Evolutionary conservation across 1,140 invertebrate genomes (phyloP).

Genomic region (Paralvinella palmiformis): DNA sequence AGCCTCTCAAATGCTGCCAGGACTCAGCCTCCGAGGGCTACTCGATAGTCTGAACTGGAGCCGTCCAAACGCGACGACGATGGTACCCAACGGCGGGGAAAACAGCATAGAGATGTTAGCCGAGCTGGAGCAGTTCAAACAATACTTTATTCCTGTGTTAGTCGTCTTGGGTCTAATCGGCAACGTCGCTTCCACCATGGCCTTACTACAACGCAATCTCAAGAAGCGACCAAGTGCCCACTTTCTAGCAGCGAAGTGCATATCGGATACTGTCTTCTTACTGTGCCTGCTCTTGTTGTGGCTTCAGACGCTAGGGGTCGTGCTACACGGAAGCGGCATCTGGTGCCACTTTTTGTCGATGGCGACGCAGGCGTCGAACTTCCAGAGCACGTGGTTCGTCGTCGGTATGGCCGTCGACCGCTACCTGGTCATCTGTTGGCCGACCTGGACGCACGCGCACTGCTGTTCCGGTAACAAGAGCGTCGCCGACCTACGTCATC

Average conservation of each 20-base stretch:
- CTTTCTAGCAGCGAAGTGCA: not conserved
- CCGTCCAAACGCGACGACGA: too few relatives aligned
- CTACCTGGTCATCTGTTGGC: too few relatives aligned
- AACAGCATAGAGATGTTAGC: too few relatives aligned
- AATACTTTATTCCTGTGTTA: too few relatives aligned
- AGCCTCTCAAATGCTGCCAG: too few relatives aligned
- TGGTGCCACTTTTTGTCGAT: not conserved
- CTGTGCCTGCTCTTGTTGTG: not conserved
- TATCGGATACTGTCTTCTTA: not conserved
- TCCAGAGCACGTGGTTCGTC: not conserved
- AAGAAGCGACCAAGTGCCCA: not conserved
- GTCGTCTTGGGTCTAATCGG: too few relatives aligned
- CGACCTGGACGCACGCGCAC: not conserved
- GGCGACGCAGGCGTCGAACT: not conserved
- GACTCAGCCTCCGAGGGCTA: too few relatives aligned
- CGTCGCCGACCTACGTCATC: not conserved
- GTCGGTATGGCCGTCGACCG: not conserved
- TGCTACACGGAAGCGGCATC: not conserved
- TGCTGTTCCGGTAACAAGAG: not conserved
- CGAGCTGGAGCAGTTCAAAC: too few relatives aligned
- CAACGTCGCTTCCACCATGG: too few relatives aligned
- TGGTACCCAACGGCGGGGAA: too few relatives aligned
- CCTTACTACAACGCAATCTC: too few relatives aligned
- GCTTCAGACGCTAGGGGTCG: not conserved
- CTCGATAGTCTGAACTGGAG: too few relatives aligned